Percentiles rank a stretch among this genome's conserved stretches.
Conservation (phyloP, 2,888 invertebrate genomes). For the Diachrysia chrysitis region DNA sequence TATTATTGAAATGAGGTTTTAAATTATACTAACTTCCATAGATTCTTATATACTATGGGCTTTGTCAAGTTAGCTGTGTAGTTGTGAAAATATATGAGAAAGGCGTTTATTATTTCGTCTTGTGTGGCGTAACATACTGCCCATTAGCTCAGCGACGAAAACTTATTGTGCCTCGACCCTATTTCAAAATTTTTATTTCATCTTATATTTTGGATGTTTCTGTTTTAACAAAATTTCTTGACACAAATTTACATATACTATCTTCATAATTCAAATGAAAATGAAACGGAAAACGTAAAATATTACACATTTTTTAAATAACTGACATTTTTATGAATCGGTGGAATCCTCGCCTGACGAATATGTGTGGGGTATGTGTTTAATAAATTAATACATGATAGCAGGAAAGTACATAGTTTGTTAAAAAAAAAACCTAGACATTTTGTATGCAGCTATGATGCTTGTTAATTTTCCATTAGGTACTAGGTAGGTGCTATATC, state of each 20-base stretch:
- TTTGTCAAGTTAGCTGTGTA: conserved; percentile 40
- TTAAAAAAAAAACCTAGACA: no score
- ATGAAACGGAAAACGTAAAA: conserved; percentile 17
- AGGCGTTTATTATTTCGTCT: conserved; percentile 55
- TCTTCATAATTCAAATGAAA: conserved; percentile 38
- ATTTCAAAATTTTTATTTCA: conserved; percentile 41
- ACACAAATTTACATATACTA: conserved; percentile 34
- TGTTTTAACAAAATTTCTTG: conserved; percentile 43
- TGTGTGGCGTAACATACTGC: conserved; percentile 50
- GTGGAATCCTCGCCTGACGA: conserved; percentile 8
- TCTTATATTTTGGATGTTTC: conserved; percentile 24
- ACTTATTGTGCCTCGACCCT: conserved; percentile 40
- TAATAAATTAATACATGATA: not conserved
- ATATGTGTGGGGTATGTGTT: conserved; percentile 1
- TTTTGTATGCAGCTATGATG: not conserved
- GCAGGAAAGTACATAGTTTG: not conserved
- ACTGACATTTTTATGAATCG: conserved; percentile 34
- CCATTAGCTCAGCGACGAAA: conserved; percentile 52
- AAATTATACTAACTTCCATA: not conserved
- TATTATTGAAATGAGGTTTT: not conserved
- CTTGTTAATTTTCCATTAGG: not conserved
- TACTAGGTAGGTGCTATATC: no score
- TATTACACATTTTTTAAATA: conserved; percentile 17
- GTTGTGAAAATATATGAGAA: conserved; percentile 45
- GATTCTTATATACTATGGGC: conserved; percentile 5